A percentile compares a stretch with the other conserved stretches of the same genome.
phyloP scores from a whole-genome alignment of 53 echinoderm and acorn worm genomes.

The Actinopyga echinites region DNA sequence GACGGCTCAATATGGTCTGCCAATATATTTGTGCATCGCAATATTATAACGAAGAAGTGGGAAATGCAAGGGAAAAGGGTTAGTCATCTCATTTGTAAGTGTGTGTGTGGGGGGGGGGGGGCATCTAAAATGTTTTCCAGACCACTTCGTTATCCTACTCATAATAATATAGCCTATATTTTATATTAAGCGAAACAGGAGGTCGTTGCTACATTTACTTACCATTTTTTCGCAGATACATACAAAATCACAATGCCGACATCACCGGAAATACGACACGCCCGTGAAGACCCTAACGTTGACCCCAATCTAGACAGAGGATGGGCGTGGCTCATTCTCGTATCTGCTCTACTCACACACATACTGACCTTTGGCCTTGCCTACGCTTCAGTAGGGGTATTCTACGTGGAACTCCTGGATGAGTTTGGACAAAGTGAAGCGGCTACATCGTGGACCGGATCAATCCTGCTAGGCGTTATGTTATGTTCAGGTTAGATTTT shows the following conservation, averaged over 20 bases:
- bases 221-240: too few relatives aligned
- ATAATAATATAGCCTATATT: too few relatives aligned
- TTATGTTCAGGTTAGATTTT: conserved; percentile 69
- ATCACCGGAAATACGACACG: neutral
- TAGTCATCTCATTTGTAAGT: too few relatives aligned
- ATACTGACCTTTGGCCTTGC: conserved; percentile 82
- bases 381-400: conserved; percentile 81
- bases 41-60: too few relatives aligned
- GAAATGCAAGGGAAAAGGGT: too few relatives aligned
- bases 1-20: too few relatives aligned
- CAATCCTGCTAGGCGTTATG: conserved; percentile 87
- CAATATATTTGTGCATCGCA: too few relatives aligned
- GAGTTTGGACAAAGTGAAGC: conserved; percentile 74
- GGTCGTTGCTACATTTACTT: too few relatives aligned
- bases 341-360: conserved; percentile 84
- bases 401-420: conserved; percentile 77
- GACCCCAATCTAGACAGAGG: conserved; percentile 74
- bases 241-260: neutral
- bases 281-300: neutral
- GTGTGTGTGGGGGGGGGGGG: too few relatives aligned
- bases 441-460: conserved; percentile 83
- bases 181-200: too few relatives aligned
- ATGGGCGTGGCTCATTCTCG: conserved; percentile 93
- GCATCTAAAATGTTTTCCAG: too few relatives aligned
- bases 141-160: too few relatives aligned